Evolutionary conservation across 1,140 invertebrate species (phyloP).

Genomic region (Brachionus sp.): DNA sequence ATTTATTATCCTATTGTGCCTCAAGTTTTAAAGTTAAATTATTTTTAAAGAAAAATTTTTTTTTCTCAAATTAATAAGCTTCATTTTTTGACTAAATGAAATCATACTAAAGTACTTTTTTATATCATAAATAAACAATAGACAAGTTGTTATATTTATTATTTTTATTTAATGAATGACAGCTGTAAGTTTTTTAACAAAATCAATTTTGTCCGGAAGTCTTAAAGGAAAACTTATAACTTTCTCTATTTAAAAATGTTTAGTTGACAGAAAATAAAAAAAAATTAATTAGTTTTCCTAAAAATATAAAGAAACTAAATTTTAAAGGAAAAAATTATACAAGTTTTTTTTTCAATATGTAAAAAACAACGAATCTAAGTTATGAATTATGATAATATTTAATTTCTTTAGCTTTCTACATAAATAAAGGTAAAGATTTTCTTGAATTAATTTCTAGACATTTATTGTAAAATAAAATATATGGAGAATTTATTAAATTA

Average conservation of each 20-base stretch:
- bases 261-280: background rate
- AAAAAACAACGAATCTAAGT: background rate
- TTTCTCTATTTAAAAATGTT: background rate
- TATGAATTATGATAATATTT: background rate
- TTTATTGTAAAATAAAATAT: background rate
- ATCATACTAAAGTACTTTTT: background rate
- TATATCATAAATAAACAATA: background rate
- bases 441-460: background rate
- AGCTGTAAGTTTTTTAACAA: background rate
- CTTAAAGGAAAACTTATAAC: background rate
- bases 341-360: background rate
- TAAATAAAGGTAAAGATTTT: background rate
- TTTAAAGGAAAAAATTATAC: background rate
- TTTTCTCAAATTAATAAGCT: background rate
- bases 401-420: background rate
- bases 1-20: background rate
- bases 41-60: too few relatives aligned
- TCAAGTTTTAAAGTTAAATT: too few relatives aligned
- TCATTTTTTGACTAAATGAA: too few relatives aligned
- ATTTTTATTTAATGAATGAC: background rate
- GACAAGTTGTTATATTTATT: background rate
- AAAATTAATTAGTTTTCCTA: background rate
- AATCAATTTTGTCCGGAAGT: background rate
- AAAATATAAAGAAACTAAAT: background rate
- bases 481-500: too few relatives aligned